Evolutionary conservation across 2,888 invertebrate species (phyloP).

Genomic region (Hirtodrosophila alboralis): DNA sequence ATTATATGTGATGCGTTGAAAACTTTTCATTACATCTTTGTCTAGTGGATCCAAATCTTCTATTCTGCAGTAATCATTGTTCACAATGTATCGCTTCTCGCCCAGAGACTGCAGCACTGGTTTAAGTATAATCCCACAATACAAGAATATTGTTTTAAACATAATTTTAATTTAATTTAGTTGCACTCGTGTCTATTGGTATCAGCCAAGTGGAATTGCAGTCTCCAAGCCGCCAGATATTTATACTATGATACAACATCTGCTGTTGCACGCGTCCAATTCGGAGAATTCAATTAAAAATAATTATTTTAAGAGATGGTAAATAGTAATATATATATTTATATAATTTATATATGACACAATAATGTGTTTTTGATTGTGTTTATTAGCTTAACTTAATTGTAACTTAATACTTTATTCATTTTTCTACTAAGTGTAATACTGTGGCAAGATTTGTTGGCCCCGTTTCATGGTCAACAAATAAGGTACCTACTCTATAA

Average conservation of each 20-base stretch:
- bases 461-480: constrained; percentile 30
- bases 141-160: neutral
- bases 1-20: constrained; percentile 85
- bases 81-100: constrained; percentile 71
- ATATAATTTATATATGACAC: constrained; percentile 12
- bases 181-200: neutral
- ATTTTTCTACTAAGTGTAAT: constrained; percentile 53
- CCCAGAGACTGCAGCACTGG: neutral
- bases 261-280: constrained; percentile 2
- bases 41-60: constrained; percentile 86
- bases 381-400: too few species aligned
- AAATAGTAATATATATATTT: neutral
- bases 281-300: neutral
- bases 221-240: neutral
- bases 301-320: neutral
- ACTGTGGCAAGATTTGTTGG: constrained; percentile 53
- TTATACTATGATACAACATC: neutral
- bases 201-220: neutral
- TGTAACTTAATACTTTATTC: constrained; percentile 24
- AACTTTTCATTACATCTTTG: constrained; percentile 85
- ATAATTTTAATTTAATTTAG: neutral
- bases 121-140: neutral
- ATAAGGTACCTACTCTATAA: constrained; percentile 75
- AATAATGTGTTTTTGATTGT: too few species aligned
- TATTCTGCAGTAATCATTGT: constrained; percentile 87